Percentiles rank a stretch among this genome's conserved stretches.
Conservation (phyloP, 2,113 vertebrate species). For the Bos javanicus region DNA sequence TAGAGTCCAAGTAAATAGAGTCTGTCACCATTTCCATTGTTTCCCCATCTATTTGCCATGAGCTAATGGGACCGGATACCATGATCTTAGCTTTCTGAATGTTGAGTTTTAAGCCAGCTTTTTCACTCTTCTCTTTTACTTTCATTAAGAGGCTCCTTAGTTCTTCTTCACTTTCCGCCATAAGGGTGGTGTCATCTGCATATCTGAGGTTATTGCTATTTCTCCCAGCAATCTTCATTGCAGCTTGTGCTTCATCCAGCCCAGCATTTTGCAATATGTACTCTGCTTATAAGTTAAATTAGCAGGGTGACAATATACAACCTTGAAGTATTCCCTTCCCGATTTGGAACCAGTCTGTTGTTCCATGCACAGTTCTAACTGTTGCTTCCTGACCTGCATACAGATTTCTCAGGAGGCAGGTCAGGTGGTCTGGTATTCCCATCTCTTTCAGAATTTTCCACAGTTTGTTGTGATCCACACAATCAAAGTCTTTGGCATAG, state of each 20-base stretch:
- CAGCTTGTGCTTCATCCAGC: neutral
- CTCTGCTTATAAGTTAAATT: neutral
- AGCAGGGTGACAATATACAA: neutral
- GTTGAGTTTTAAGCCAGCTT: neutral
- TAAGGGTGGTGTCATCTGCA: neutral
- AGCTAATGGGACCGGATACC: neutral
- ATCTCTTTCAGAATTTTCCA: neutral
- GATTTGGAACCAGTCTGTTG: neutral
- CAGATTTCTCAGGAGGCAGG: neutral
- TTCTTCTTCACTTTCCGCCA: neutral
- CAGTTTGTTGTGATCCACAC: neutral
- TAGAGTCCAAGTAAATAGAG: neutral
- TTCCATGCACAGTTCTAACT: neutral
- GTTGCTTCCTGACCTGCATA: neutral
- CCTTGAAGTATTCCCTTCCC: neutral
- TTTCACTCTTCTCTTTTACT: neutral
- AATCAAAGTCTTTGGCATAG: neutral
- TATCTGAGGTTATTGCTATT: neutral
- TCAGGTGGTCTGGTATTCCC: neutral
- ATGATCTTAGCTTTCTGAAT: neutral
- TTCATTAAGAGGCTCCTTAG: neutral
- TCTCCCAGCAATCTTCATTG: neutral
- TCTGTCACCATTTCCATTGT: neutral
- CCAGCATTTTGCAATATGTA: neutral
- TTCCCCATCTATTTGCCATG: neutral